Percentiles rank a stretch among this genome's conserved stretches.
Evolutionary conservation across 2,797 vertebrate genomes (phyloP).

Genomic region (Artibeus jamaicensis): DNA sequence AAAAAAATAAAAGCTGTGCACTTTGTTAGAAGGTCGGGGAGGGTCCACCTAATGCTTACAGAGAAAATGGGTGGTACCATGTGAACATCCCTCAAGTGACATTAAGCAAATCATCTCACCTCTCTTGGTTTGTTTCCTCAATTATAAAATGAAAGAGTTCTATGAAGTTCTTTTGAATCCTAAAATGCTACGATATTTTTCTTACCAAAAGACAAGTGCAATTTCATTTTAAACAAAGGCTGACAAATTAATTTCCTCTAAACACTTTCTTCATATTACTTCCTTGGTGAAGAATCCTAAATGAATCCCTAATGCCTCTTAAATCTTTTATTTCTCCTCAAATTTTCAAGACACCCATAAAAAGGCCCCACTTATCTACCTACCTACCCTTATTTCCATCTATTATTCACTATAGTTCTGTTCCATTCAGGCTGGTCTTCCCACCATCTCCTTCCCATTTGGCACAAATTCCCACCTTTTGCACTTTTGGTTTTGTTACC

Average conservation of each 20-base stretch:
- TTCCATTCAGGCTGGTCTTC: not conserved
- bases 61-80: not conserved
- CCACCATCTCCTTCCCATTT: not conserved
- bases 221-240: conserved; percentile 39
- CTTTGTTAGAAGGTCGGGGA: not conserved
- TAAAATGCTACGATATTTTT: conserved; percentile 21
- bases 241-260: not conserved
- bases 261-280: not conserved
- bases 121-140: not conserved
- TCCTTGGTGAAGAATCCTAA: conserved; percentile 7
- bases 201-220: not conserved
- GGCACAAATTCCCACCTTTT: not conserved
- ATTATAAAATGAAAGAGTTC: not conserved
- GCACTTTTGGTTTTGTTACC: not conserved
- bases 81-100: not conserved
- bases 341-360: conserved; percentile 11
- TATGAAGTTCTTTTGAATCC: not conserved
- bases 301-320: not conserved
- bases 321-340: conserved; percentile 8
- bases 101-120: not conserved
- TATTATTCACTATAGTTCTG: not conserved
- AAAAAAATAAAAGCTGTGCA: not conserved
- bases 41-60: not conserved
- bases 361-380: not conserved
- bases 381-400: not conserved